Evolutionary conservation across 2,888 invertebrate species (phyloP), one percentile per base, ranked within the genome.

Genomic region (Myopa testacea): DNA sequence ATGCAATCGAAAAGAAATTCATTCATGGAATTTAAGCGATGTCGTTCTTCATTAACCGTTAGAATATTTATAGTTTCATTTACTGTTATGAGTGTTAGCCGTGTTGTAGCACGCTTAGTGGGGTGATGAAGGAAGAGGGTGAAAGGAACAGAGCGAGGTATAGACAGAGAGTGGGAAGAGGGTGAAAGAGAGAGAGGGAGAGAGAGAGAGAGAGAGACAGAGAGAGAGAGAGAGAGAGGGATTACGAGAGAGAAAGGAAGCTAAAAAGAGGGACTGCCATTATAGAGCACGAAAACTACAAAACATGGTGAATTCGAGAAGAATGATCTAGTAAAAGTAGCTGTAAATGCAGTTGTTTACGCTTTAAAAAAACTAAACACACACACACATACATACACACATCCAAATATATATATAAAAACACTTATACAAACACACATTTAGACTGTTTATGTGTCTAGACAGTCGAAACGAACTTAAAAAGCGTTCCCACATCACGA

Each of bases 381-480:
- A 55, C 55, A 10, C 55, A 58, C 34, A 58, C 4, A 62, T 63
- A 63, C 26, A 73, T 50, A 34, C 16, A 73, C 50, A 26, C 63
- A 73, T 45, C 4, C 14, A 45, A 37, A 16, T 37, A 68, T 68
- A 75, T 14, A 50, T 16, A 63, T 58, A 73, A 45, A 62, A 60
- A 34, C 45, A 72, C 16, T 50, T 62, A 19, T n/a, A 10, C 4
- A 26, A 40, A 60, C 10, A 63, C 19, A 78, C 34, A 55, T 19
- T 14, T 16, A 62, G 38, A 67, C 67, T 68, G 58, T 75, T 79
- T 77, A 73, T 80, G 79, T 78, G 80, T 80, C 80, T 81, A 81
- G 80, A 82, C 83, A 78, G 81, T 80, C 81, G 82, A 82, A 82
- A 82, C 81, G 83, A 82, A 82, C 81, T 84, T 80, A 82, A 83